A percentile compares a stretch with the other conserved stretches of the same genome.
phyloP scores from a whole-genome alignment of 2,113 vertebrate species.

The Nanger granti region DNA sequence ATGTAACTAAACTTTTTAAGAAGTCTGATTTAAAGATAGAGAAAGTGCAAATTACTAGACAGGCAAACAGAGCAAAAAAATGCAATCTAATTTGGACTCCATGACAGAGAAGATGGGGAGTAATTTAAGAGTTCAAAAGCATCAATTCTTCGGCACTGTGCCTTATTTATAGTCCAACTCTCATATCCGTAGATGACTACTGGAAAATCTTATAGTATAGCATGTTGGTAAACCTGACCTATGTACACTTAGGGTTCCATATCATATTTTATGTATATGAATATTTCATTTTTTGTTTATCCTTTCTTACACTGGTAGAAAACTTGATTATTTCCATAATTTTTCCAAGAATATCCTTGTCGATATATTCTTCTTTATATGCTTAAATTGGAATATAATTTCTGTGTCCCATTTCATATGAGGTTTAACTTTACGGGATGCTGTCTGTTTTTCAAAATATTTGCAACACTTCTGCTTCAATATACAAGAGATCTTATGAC shows the following conservation, averaged over 20 bases:
- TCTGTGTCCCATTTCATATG: background rate
- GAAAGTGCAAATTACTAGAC: background rate
- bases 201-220: background rate
- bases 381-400: background rate
- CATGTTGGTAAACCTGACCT: background rate
- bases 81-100: background rate
- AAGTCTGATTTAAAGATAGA: background rate
- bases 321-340: background rate
- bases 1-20: background rate
- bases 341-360: background rate
- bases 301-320: background rate
- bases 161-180: background rate
- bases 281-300: background rate
- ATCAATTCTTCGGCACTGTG: rapidly evolving
- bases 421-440: background rate
- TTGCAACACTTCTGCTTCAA: background rate
- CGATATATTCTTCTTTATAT: background rate
- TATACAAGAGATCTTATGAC: background rate
- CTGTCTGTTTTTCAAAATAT: background rate
- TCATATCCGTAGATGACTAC: background rate
- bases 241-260: background rate
- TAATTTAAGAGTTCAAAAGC: background rate
- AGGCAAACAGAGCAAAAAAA: background rate
- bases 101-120: background rate
- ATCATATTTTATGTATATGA: background rate